Conservation (phyloP, 2,113 vertebrate species). For the Entomyzon cyanotis region DNA sequence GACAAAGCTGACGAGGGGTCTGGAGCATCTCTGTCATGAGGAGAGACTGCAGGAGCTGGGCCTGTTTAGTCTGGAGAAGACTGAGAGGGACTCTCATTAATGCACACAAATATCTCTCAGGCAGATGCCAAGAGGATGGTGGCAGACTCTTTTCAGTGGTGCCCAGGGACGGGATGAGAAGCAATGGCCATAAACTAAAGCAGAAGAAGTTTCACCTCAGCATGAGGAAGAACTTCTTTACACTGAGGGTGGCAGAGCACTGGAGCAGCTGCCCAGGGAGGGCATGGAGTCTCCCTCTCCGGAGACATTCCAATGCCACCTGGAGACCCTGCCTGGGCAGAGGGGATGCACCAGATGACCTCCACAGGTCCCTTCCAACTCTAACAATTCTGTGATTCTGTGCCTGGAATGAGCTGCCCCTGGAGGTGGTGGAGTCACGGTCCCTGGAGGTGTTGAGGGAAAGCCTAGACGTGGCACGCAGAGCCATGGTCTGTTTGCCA, state of each 20-base stretch:
- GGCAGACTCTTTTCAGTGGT: background rate
- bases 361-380: background rate
- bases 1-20: background rate
- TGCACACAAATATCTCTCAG: too few species aligned
- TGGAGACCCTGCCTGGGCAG: background rate
- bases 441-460: background rate
- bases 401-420: accelerated
- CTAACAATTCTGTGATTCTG: accelerated
- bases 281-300: accelerated
- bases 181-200: background rate
- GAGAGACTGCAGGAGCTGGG: accelerated
- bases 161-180: accelerated
- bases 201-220: background rate
- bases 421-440: background rate
- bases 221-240: background rate
- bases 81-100: too few species aligned
- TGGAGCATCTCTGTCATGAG: background rate
- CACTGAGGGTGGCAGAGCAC: background rate
- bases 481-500: background rate
- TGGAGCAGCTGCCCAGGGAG: accelerated
- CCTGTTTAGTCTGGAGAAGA: background rate
- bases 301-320: background rate
- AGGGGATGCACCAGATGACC: too few species aligned
- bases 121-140: background rate
- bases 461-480: background rate